Evolutionary conservation across 2,888 invertebrate species (phyloP).

Genomic region (Harpagoxenus sublaevis): DNA sequence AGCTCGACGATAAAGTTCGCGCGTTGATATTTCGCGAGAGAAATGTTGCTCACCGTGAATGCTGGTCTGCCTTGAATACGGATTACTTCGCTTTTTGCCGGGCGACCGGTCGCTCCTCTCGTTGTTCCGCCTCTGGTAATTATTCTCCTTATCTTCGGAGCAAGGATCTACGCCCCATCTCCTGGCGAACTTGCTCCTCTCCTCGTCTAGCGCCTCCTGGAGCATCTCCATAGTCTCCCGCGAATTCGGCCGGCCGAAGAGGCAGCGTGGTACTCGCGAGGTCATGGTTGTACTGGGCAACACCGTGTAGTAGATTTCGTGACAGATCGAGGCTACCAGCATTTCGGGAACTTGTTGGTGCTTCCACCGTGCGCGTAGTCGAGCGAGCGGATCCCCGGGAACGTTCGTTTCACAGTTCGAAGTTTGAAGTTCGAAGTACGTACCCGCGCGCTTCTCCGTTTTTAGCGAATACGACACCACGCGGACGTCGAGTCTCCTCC

Average conservation of each 20-base stretch:
- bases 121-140: constrained; percentile 70
- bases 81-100: constrained; percentile 79
- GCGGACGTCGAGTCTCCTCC: not conserved
- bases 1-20: not conserved
- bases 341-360: constrained; percentile 74
- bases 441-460: not conserved
- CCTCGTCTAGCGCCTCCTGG: constrained; percentile 88
- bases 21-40: constrained; percentile 27
- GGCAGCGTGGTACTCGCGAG: constrained; percentile 86
- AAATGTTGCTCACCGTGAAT: constrained; percentile 81
- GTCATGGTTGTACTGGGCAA: constrained; percentile 78
- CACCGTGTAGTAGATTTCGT: constrained; percentile 82
- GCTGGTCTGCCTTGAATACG: constrained; percentile 82
- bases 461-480: not conserved
- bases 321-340: constrained; percentile 83
- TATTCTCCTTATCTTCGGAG: constrained; percentile 84
- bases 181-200: constrained; percentile 88
- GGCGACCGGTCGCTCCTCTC: constrained; percentile 77
- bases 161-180: constrained; percentile 88
- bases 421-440: not conserved
- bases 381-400: not conserved
- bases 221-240: constrained; percentile 88
- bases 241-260: constrained; percentile 89
- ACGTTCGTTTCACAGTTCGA: not conserved
- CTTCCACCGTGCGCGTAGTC: constrained; percentile 13